These are phyloP conservation scores for Peribatodes rhomboidaria DNA, from an alignment of 2,888 invertebrate species.

Conservation along the genomic window DNA sequence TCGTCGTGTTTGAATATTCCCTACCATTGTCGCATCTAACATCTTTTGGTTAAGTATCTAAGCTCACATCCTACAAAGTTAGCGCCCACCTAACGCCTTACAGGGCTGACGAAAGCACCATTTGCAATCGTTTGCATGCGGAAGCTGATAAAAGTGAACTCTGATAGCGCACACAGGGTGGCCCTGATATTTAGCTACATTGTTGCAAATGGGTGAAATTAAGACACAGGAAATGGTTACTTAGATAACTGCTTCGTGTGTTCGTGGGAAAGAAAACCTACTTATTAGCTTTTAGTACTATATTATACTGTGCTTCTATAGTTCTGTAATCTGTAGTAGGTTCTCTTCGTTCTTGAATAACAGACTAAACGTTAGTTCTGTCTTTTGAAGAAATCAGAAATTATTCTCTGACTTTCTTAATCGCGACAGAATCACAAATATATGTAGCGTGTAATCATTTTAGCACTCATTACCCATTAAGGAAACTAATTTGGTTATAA, in stretches of 20 bases:
- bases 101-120: constrained; percentile 65
- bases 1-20: background rate
- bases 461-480: no score
- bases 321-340: no score
- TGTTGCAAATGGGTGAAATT: constrained; percentile 26
- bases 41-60: background rate
- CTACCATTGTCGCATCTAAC: background rate
- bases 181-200: constrained; percentile 52
- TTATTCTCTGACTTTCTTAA: no score
- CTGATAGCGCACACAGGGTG: constrained; percentile 63
- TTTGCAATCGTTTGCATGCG: constrained; percentile 80
- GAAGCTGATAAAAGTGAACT: constrained; percentile 70
- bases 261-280: background rate
- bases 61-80: constrained; percentile 4
- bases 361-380: background rate
- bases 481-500: no score
- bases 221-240: constrained; percentile 31
- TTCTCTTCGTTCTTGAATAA: background rate
- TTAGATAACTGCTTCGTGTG: constrained; percentile 19
- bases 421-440: no score
- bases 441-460: no score
- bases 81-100: constrained; percentile 32
- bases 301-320: no score
- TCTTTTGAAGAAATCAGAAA: no score
- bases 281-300: background rate